Evolutionary conservation across 2,113 vertebrate genomes (phyloP), one percentile per base, ranked within the genome.

Genomic region (Cololabis saira): DNA sequence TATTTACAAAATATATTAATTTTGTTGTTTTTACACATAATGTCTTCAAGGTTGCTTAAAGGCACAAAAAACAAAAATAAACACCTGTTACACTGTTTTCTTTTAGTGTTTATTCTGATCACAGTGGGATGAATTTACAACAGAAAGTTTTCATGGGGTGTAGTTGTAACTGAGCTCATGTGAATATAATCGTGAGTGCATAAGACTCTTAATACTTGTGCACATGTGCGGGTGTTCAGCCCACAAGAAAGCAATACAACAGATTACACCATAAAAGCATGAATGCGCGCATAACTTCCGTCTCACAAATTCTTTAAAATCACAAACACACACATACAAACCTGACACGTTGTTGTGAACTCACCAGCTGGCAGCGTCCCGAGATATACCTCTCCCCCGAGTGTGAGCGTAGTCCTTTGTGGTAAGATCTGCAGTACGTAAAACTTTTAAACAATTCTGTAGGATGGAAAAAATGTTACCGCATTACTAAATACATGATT

Each of bases 341-440:
- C 71, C 73, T 86, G 66, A 87, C 90, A 88, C 54, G 30, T 84
- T 75, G 86, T 90, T 81, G 74, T 69, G 72, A 91, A 85, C 45
- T 78, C 80, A 49, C 43, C 71, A 85, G 76, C 80, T 83, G 81
- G 73, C 84, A 82, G 51, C 3, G 3, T 69, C 33, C 73, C 52
- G 47, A 78, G 76, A 45, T 67, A 67, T 17, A 58, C 48, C 52
- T 55, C 56, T 69, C 22, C 41, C 37, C 27, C 5, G 4, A 65
- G 45, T 61, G 24, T 40, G n/a, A 33, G 55, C 16, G 33, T 17
- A 27, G 61, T 42, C 18, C 49, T 27, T 27, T 1, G 15, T 18
- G 47, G 41, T 52, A 40, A 52, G 9, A 13, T 17, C 21, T 13
- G 47, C 19, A 41, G 49, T 0, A 6, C 7, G 30, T 67, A n/a